Evolutionary conservation across 2,797 vertebrate species (phyloP), one percentile per base, ranked within the genome.

Genomic region (Parauchenoglanis punctatus): DNA sequence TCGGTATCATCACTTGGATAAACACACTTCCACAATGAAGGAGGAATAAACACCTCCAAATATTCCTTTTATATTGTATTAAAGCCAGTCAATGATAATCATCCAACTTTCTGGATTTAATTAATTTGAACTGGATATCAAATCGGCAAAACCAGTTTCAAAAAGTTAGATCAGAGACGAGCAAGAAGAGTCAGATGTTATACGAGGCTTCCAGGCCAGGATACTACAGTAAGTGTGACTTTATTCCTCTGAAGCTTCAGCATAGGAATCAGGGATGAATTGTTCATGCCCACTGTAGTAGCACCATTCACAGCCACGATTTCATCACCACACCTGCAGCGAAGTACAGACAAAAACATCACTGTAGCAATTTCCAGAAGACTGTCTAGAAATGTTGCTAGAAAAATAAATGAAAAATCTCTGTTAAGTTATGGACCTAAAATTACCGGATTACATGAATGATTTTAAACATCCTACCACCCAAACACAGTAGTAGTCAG

Each of bases 271-370:
- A 99, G 94, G 6, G 97, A 96, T 0, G 96, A 96, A 94, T 98
- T 98, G 96, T 98, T 98, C 97, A 99, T 98, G 84, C 97, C 97
- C 25, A 96, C 94, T 0, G 97, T 97, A 0, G 96, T 96, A 65
- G 97, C 96, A 54, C 97, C 97, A 0, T 99, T 99, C 68, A 99
- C 98, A 0, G 97, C 98, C 90, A 99, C 97, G 0, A 99, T 99
- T 92, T 99, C 98, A 59, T 98, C 98, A 1, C 98, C 97, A 3
- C 98, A 99, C 94, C 97, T 98, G 92, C 40, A 87, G 23, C 23
- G 52, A 56, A 56, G 44, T 59, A 81, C n/a, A 77, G 28, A 18
- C 61, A 17, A 61, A 40, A 25, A 44, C 5, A 12, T 49, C 25
- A 65, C 2, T 52, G n/a, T 49, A 65, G 10, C 54, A 44, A 44